Base-by-base conservation (phyloP, 1,140 invertebrate genomes). In the Dreissena polymorpha region DNA sequence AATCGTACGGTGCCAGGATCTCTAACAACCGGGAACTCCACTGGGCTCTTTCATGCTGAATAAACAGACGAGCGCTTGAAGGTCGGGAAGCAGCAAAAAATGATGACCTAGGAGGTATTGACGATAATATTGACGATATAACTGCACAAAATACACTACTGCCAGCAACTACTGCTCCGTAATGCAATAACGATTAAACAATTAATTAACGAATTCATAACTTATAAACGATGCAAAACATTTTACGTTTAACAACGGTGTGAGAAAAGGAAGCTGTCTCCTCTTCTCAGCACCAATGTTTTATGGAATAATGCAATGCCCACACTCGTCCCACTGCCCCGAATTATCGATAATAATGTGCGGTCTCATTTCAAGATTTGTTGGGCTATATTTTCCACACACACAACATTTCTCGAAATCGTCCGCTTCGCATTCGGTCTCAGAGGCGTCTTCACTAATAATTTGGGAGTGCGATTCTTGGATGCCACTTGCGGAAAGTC, bases 391-490 rank as follows among this genome's bases (percentile, higher is more conserved):
- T n/a, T 25, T 67, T 0, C n/a, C n/a, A 29, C 75, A 68, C 0
- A 77, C 75, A 68, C 75, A 77, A 27, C 75, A 77, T 67, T 10
- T 14, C 16, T 53, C 75, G 25, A 7, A 50, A 57, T 73, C 71
- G 13, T 53, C 50, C 10, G 27, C 25, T 0, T 16, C 14, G 16
- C 53, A 50, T 8, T 75, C 73, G 21, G 18, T 23, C 0, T 60
- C 27, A n/a, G 3, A 21, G 12, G 65, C 75, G 29, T 12, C 64
- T 51, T 51, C 50, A 0, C 21, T 39, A 8, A 39, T 39, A 39
- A 39, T 39, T n/a, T 39, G 39, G 8, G 39, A 2, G 16, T 21
- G 5, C 0, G n/a, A 0, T 10, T 5, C 12, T 27, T 67, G 25
- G 0, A 77, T 1, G 10, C 65, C 65, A 77, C 75, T 77, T 3